Percentiles rank a stretch among this genome's conserved stretches.
These are phyloP conservation scores for Embiotoca jacksoni DNA, from an alignment of 2,113 vertebrate species.

Conservation along the genomic window DNA sequence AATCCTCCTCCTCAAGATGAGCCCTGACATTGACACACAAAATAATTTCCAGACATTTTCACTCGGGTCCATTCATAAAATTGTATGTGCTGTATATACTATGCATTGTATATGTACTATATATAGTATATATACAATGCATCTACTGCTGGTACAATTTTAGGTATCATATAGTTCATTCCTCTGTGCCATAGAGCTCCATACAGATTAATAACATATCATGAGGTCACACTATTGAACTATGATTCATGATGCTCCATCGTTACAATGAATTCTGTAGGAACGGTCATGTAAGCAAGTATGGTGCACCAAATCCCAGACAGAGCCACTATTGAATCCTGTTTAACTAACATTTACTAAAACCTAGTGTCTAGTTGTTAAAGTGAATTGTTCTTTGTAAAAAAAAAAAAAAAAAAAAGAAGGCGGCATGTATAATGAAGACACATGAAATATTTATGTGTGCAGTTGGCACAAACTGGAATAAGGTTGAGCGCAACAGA, in stretches of 20 bases:
- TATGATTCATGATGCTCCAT: not conserved
- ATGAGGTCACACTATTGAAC: not conserved
- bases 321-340: not conserved
- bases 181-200: not conserved
- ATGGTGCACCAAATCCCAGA: not conserved
- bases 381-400: too few species aligned
- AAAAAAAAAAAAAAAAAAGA: too few species aligned
- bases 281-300: too few species aligned
- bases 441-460: not conserved
- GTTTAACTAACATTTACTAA: not conserved
- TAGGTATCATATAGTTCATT: not conserved
- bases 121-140: not conserved
- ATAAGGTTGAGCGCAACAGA: too few species aligned
- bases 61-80: conserved; percentile 66
- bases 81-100: conserved; percentile 1
- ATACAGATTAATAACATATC: not conserved
- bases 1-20: conserved; percentile 42
- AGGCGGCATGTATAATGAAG: too few species aligned
- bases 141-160: not conserved
- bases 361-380: too few species aligned
- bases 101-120: not conserved
- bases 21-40: conserved; percentile 46
- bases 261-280: not conserved
- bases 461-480: not conserved
- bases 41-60: conserved; percentile 54